phyloP scores from a whole-genome alignment of 2,888 invertebrate species.

The Maniola hyperantus region DNA sequence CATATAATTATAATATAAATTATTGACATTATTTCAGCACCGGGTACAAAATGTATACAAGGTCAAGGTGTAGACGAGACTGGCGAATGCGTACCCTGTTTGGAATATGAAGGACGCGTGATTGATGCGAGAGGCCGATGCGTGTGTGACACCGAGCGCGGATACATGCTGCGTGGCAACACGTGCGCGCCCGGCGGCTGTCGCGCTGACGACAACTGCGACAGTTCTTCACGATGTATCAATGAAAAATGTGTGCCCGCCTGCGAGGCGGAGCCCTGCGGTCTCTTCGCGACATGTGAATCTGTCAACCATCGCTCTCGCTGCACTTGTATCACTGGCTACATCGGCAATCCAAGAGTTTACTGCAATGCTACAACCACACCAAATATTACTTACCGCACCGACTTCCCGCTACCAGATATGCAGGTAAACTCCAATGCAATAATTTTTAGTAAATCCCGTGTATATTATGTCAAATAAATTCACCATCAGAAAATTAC shows the following conservation, averaged over 20 bases:
- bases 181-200: slow-evolving; percentile 91
- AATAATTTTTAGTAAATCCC: neutral
- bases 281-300: slow-evolving; percentile 89
- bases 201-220: slow-evolving; percentile 87
- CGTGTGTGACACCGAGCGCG: slow-evolving; percentile 90
- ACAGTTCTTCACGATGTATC: slow-evolving; percentile 89
- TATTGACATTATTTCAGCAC: slow-evolving; percentile 50
- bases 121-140: slow-evolving; percentile 91
- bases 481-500: no score
- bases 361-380: slow-evolving; percentile 84
- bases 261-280: slow-evolving; percentile 89
- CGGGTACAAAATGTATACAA: slow-evolving; percentile 87
- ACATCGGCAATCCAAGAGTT: slow-evolving; percentile 88
- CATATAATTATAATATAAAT: neutral
- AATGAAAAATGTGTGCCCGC: slow-evolving; percentile 90
- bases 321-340: slow-evolving; percentile 90
- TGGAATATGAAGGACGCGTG: slow-evolving; percentile 86
- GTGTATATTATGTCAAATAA: no score
- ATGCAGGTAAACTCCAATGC: slow-evolving; percentile 79
- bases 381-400: slow-evolving; percentile 78
- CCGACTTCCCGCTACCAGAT: slow-evolving; percentile 92
- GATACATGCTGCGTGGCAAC: slow-evolving; percentile 89
- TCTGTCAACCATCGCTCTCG: slow-evolving; percentile 89
- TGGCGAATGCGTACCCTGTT: slow-evolving; percentile 90
- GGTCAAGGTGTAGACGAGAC: slow-evolving; percentile 89